Percentiles rank a stretch among this genome's conserved stretches.
These are phyloP conservation scores for Calliopsis andreniformis DNA, from an alignment of 1,140 invertebrate genomes.

Conservation along the genomic window DNA sequence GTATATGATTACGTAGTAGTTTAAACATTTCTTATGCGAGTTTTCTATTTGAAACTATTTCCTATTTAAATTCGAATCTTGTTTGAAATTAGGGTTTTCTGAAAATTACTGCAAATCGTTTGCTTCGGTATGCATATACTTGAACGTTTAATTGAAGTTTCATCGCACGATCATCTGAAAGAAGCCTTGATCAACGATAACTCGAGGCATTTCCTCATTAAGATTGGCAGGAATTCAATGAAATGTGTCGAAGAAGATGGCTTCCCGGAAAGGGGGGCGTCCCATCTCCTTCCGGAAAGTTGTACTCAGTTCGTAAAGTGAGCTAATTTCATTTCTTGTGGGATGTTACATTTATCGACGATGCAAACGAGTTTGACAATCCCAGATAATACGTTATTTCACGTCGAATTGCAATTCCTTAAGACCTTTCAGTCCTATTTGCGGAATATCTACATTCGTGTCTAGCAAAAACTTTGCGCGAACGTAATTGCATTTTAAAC, in stretches of 20 bases:
- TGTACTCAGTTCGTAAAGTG: neutral
- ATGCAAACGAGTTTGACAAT: constrained; percentile 28
- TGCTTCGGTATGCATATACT: too few species aligned
- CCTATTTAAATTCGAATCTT: too few species aligned
- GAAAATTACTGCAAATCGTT: too few species aligned
- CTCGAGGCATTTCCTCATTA: neutral
- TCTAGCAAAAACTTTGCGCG: constrained; percentile 6
- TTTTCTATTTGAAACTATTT: too few species aligned
- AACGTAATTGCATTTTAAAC: constrained; percentile 24
- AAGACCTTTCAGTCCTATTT: neutral
- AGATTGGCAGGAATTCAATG: neutral
- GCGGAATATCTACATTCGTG: neutral
- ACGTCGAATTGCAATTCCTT: constrained; percentile 12
- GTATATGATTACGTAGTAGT: too few species aligned
- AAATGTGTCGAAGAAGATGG: constrained; percentile 1
- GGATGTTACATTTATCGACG: constrained; percentile 8
- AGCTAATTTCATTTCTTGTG: constrained; percentile 37
- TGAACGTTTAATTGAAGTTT: too few species aligned
- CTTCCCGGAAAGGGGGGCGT: neutral
- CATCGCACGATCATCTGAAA: neutral
- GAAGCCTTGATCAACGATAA: too few species aligned
- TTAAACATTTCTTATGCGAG: too few species aligned
- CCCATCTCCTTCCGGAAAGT: neutral
- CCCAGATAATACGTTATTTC: constrained; percentile 33
- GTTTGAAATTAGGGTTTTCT: too few species aligned